These are phyloP conservation scores for Campylomormyrus numenius DNA, from an alignment of 2,113 vertebrate genomes.

Conservation along the genomic window DNA sequence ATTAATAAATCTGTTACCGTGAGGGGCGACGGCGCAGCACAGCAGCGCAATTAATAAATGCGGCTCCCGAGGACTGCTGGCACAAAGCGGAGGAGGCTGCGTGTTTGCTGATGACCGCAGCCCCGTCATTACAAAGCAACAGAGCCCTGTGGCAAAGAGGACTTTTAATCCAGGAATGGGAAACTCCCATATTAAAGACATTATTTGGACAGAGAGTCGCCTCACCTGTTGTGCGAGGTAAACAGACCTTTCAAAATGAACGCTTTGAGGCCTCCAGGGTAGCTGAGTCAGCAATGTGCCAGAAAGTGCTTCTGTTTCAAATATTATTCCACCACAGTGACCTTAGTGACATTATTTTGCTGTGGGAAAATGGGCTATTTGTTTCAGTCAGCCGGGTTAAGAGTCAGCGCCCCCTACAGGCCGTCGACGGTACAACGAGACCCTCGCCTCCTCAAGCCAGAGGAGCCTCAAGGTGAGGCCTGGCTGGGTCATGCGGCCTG, in stretches of 20 bases:
- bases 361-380: not conserved
- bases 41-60: not conserved
- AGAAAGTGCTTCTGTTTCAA: not conserved
- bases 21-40: not conserved
- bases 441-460: not conserved
- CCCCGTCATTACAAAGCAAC: not conserved
- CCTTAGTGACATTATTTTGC: not conserved
- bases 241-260: slow-evolving; percentile 5
- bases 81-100: not conserved
- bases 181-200: not conserved
- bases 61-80: not conserved
- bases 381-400: not conserved
- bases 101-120: not conserved
- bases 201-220: not conserved
- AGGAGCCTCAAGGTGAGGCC: not conserved
- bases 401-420: not conserved
- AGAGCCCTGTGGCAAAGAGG: not conserved
- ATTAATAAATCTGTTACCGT: not conserved
- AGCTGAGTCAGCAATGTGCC: not conserved
- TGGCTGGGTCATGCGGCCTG: not conserved
- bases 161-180: not conserved
- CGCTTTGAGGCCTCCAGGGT: not conserved
- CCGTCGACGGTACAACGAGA: not conserved
- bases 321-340: not conserved
- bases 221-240: not conserved